Conservation (phyloP, 2,888 invertebrate genomes). For the Hedychridium roseum region DNA sequence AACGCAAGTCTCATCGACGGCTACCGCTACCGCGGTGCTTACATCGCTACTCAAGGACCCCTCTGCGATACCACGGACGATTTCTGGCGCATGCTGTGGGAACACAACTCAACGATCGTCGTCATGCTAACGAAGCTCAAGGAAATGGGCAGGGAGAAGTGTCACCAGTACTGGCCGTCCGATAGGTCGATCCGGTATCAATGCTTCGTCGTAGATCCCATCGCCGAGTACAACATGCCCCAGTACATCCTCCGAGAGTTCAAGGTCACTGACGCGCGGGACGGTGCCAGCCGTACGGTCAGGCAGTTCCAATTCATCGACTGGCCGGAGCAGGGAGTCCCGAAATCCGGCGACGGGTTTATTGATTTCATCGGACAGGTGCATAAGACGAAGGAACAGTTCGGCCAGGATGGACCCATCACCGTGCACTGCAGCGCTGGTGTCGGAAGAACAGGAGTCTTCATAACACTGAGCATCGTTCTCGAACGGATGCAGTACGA, state of each 20-base stretch:
- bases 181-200: constrained; percentile 97
- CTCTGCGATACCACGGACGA: constrained; percentile 96
- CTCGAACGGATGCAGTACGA: constrained; percentile 99
- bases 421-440: constrained; percentile 97
- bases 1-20: constrained; percentile 99
- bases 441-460: constrained; percentile 98
- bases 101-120: constrained; percentile 98
- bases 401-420: constrained; percentile 99
- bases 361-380: constrained; percentile 99
- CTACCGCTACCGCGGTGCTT: constrained; percentile 90
- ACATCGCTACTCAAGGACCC: constrained; percentile 99
- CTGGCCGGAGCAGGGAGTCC: constrained; percentile 97
- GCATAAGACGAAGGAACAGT: constrained; percentile 99
- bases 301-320: constrained; percentile 97
- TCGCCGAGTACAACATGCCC: constrained; percentile 99
- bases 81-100: constrained; percentile 99
- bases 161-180: constrained; percentile 99
- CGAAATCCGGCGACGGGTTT: constrained; percentile 97
- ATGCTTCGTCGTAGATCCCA: constrained; percentile 98
- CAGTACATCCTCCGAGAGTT: constrained; percentile 99
- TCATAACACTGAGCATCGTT: constrained; percentile 97
- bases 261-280: constrained; percentile 97
- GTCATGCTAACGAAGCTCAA: constrained; percentile 98
- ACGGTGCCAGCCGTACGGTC: constrained; percentile 94
- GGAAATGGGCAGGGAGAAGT: constrained; percentile 98